Evolutionary conservation across 2,113 vertebrate genomes (phyloP).

Genomic region (Nothoprocta perdicaria): DNA sequence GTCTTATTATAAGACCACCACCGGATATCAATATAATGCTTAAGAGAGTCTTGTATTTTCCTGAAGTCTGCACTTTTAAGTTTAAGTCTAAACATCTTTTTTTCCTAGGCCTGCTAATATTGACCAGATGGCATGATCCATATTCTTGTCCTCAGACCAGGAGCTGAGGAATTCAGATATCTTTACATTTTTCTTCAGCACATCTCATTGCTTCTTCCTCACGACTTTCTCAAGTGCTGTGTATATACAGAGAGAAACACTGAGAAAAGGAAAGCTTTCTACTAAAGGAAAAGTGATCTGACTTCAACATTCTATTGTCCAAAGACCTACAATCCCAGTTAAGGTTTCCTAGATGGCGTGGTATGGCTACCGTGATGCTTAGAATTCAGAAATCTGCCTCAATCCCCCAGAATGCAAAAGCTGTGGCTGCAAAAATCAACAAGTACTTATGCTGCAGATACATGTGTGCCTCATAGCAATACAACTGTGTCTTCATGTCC

Average conservation of each 20-base stretch:
- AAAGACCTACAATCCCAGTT: background rate
- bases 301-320: background rate
- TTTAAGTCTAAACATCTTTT: background rate
- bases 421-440: background rate
- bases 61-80: background rate
- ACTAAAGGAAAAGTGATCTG: background rate
- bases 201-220: background rate
- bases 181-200: background rate
- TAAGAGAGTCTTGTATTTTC: background rate
- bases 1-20: background rate
- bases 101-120: background rate
- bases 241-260: background rate
- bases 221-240: background rate
- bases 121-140: background rate
- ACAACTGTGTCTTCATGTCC: background rate
- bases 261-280: background rate
- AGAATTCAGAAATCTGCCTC: background rate
- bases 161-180: background rate
- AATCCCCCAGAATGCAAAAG: background rate
- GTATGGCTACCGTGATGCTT: background rate
- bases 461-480: background rate
- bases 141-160: background rate
- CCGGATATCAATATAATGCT: fast-evolving
- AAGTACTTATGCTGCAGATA: background rate
- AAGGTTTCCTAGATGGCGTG: background rate